phyloP scores from a whole-genome alignment of 2,888 invertebrate genomes.

The Brenthis ino region DNA sequence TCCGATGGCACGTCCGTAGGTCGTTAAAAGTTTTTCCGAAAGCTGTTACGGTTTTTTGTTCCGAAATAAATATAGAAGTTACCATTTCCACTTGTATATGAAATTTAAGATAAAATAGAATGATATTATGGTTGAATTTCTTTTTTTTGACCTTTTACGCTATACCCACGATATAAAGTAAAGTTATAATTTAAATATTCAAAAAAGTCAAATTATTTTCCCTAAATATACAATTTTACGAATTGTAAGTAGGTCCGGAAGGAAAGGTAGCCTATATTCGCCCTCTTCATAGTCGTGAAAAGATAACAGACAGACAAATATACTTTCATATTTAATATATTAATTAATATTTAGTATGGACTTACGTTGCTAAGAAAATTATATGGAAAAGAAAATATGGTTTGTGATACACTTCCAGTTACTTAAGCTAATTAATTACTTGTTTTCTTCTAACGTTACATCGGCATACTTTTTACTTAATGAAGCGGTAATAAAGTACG shows the following conservation, averaged over 20 bases:
- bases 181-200: too few species aligned
- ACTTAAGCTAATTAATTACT: constrained; percentile 78
- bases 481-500: constrained; percentile 68
- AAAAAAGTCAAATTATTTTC: too few species aligned
- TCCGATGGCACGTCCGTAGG: constrained; percentile 37
- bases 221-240: too few species aligned
- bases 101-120: not conserved
- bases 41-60: constrained; percentile 55
- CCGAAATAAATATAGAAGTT: constrained; percentile 52
- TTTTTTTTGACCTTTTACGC: too few species aligned
- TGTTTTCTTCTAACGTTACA: constrained; percentile 69
- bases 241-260: too few species aligned
- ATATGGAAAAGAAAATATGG: constrained; percentile 62
- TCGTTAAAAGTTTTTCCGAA: constrained; percentile 70
- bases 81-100: constrained; percentile 45
- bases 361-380: constrained; percentile 59
- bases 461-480: constrained; percentile 77
- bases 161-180: too few species aligned
- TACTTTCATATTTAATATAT: too few species aligned
- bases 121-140: too few species aligned
- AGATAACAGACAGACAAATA: too few species aligned
- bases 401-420: constrained; percentile 64
- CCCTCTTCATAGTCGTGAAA: too few species aligned
- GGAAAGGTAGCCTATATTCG: too few species aligned
- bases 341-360: not conserved